phyloP scores from a whole-genome alignment of 2,888 invertebrate genomes.

The Drosophila cognata region DNA sequence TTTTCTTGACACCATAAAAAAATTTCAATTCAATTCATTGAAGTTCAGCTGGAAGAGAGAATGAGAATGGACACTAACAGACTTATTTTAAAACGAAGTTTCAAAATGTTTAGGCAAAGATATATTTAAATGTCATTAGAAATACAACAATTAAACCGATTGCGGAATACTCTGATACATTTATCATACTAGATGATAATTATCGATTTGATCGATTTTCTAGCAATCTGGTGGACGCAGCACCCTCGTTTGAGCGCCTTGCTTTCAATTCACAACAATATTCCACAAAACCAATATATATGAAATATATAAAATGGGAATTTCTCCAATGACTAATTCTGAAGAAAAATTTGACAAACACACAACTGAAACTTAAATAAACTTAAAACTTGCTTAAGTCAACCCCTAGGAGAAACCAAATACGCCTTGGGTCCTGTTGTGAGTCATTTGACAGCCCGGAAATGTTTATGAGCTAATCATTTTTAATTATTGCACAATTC shows the following conservation, averaged over 20 bases:
- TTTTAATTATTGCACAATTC: conserved; percentile 68
- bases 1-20: conserved; percentile 52
- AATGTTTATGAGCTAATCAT: conserved; percentile 70
- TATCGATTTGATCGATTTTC: neutral
- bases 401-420: neutral
- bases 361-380: conserved; percentile 1
- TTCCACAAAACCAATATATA: neutral
- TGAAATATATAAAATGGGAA: neutral
- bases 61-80: neutral
- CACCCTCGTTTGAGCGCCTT: neutral
- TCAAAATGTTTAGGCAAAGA: neutral
- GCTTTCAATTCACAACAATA: neutral
- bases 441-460: conserved; percentile 49
- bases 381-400: neutral
- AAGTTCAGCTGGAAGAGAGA: conserved; percentile 7
- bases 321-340: neutral
- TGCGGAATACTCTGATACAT: neutral
- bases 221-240: neutral
- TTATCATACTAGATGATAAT: neutral
- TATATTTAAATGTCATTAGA: neutral
- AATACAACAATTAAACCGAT: neutral
- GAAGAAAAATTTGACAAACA: neutral
- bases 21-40: conserved; percentile 54
- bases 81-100: neutral
- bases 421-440: conserved; percentile 14